phyloP scores from a whole-genome alignment of 1,140 invertebrate genomes.

The Trypoxylus dichotomus region DNA sequence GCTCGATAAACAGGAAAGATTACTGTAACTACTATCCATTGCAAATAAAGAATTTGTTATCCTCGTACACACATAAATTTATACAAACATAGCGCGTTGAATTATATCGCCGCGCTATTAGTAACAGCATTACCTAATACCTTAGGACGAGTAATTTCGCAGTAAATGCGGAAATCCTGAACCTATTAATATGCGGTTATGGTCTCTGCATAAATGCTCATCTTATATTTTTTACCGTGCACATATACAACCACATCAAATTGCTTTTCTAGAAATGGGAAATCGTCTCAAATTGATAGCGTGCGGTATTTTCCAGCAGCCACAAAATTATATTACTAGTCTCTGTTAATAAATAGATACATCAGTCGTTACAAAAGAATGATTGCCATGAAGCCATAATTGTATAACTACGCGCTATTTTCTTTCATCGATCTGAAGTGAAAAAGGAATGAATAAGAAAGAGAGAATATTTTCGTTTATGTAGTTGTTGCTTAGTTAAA shows the following conservation, averaged over 20 bases:
- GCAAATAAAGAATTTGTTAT: too few species aligned
- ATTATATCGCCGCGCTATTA: too few species aligned
- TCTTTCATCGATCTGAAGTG: neutral
- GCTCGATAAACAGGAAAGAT: too few species aligned
- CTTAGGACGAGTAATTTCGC: neutral
- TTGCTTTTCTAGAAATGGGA: neutral
- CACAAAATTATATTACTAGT: constrained; percentile 2
- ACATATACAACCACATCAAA: neutral
- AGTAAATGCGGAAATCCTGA: neutral
- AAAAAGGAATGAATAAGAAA: neutral
- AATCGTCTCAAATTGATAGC: neutral
- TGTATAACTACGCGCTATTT: neutral
- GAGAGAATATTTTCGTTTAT: neutral
- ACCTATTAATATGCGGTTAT: neutral
- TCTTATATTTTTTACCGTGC: too few species aligned
- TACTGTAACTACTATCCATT: too few species aligned
- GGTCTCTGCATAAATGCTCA: neutral
- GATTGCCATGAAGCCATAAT: neutral
- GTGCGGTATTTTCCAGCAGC: neutral
- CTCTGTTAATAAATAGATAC: neutral
- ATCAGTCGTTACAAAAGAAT: neutral
- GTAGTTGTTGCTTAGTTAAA: neutral
- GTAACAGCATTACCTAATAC: too few species aligned
- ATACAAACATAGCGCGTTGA: too few species aligned
- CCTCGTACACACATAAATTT: too few species aligned